Evolutionary conservation across 2,113 vertebrate species (phyloP).

Genomic region (Stictonetta naevosa): DNA sequence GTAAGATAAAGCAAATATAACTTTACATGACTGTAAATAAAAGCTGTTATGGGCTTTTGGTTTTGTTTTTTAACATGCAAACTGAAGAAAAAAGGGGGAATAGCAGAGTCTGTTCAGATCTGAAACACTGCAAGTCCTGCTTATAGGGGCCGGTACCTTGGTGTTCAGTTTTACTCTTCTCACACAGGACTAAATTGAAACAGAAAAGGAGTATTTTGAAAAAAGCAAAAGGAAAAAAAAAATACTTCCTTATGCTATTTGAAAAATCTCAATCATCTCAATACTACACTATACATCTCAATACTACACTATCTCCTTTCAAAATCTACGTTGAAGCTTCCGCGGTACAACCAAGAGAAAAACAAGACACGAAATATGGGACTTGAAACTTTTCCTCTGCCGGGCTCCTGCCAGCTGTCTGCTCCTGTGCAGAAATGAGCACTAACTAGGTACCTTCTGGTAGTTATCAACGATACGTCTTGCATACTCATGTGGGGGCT

Average conservation of each 20-base stretch:
- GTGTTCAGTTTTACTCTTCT: not conserved
- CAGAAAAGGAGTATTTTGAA: not conserved
- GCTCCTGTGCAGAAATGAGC: constrained; percentile 20
- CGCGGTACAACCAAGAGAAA: not conserved
- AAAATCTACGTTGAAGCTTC: not conserved
- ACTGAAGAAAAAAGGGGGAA: not conserved
- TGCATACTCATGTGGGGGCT: not conserved
- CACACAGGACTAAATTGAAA: not conserved
- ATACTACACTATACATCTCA: not conserved
- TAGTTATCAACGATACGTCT: not conserved
- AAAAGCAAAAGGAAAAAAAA: not conserved
- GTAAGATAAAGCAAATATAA: not conserved
- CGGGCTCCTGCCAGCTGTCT: not conserved
- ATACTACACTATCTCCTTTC: not conserved
- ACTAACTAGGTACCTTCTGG: not conserved
- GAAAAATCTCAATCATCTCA: not conserved
- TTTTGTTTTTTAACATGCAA: not conserved
- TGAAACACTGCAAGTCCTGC: not conserved
- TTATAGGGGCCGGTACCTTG: not conserved
- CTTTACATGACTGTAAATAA: not conserved
- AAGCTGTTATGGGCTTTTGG: not conserved
- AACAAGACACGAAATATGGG: not conserved
- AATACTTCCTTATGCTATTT: accelerated
- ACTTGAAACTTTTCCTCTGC: not conserved
- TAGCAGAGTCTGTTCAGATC: not conserved